Percentiles rank a stretch among this genome's conserved stretches.
Evolutionary conservation across 2,888 invertebrate species (phyloP).

Genomic region (Campoplex nolae): DNA sequence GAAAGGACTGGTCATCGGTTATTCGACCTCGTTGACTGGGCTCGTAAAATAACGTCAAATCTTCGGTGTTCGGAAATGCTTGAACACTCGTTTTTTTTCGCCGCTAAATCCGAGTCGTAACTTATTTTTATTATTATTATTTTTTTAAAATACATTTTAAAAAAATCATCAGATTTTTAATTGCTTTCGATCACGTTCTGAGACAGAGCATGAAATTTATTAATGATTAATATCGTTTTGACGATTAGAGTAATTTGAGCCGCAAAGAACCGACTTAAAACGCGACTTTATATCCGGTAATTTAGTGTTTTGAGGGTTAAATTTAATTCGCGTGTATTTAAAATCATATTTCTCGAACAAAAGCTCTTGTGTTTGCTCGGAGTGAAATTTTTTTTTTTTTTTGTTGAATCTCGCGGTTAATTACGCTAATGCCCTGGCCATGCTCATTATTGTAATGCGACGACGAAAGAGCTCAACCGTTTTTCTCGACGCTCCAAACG

Average conservation of each 20-base stretch:
- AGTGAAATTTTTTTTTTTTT: constrained; percentile 12
- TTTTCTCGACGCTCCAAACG: constrained; percentile 20
- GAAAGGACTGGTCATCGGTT: neutral
- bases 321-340: neutral
- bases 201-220: neutral
- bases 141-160: too few relatives aligned
- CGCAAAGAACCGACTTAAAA: neutral
- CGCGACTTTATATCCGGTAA: neutral
- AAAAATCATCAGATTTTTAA: too few relatives aligned
- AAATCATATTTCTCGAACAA: constrained; percentile 15
- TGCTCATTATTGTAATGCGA: constrained; percentile 62
- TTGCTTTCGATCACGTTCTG: neutral
- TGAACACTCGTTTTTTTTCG: neutral
- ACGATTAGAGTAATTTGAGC: neutral
- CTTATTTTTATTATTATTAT: too few relatives aligned
- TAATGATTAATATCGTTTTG: neutral
- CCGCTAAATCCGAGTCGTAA: neutral
- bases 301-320: neutral
- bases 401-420: constrained; percentile 45
- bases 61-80: neutral
- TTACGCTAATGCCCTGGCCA: constrained; percentile 58
- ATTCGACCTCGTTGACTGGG: neutral
- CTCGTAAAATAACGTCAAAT: neutral
- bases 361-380: constrained; percentile 1
- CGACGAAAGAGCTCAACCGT: constrained; percentile 50